phyloP scores from a whole-genome alignment of 2,113 vertebrate species.

The Crotophaga sulcirostris region DNA sequence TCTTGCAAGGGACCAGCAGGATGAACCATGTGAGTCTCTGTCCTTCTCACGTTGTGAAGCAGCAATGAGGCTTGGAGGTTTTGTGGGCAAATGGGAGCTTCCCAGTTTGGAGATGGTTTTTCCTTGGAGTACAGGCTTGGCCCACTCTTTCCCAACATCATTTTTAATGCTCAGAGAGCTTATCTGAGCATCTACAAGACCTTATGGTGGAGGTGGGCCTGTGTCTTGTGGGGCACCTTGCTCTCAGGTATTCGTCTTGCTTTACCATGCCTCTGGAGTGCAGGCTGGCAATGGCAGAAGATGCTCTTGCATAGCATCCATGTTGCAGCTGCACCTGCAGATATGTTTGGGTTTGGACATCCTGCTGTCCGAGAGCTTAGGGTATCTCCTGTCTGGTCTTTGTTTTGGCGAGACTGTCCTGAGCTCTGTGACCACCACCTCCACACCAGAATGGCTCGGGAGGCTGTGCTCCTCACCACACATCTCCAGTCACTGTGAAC shows the following conservation, averaged over 20 bases:
- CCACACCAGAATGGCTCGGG: accelerated
- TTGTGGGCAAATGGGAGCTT: neutral
- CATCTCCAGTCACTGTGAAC: accelerated
- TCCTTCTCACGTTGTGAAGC: neutral
- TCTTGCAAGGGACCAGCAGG: neutral
- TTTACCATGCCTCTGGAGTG: accelerated
- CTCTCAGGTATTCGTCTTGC: neutral
- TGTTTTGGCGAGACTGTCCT: neutral
- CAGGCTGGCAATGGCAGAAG: neutral
- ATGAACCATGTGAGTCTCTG: neutral
- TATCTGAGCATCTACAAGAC: neutral
- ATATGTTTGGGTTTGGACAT: neutral
- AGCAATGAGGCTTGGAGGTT: neutral
- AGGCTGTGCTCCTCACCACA: accelerated
- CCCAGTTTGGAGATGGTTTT: neutral
- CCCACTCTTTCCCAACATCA: neutral
- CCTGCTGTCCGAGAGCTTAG: too few relatives aligned
- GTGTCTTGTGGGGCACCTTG: neutral
- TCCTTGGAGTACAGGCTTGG: neutral
- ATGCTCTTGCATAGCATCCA: accelerated
- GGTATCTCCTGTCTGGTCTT: neutral
- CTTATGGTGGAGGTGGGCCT: neutral
- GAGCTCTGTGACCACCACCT: neutral
- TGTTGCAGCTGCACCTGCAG: accelerated
- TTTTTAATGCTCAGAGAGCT: neutral